phyloP scores from a whole-genome alignment of 1,140 invertebrate genomes.

The Palaemon carinicauda region DNA sequence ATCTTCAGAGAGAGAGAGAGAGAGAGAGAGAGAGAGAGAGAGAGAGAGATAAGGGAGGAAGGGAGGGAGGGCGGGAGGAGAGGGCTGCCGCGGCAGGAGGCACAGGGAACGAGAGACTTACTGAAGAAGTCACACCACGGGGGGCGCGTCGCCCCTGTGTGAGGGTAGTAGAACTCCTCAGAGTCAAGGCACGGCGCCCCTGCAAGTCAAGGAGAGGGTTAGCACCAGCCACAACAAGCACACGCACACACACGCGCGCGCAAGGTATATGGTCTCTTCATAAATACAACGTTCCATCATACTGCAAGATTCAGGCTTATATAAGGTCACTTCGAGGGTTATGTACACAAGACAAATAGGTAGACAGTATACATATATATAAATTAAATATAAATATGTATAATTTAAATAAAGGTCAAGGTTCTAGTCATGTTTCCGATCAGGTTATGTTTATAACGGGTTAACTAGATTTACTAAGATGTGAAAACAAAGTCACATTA shows the following conservation, averaged over 20 bases:
- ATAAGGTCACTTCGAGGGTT: not conserved
- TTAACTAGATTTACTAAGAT: too few species aligned
- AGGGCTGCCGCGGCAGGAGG: conserved; percentile 1
- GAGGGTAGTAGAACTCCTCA: conserved; percentile 59
- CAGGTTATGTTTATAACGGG: too few species aligned
- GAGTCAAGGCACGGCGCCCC: conserved; percentile 59
- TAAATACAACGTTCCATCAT: too few species aligned
- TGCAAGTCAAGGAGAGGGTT: conserved; percentile 57
- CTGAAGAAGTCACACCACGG: conserved; percentile 59
- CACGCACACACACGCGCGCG: conserved; percentile 4
- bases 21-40: not conserved
- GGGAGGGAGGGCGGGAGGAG: not conserved
- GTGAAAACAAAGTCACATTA: not conserved
- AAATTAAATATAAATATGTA: too few species aligned
- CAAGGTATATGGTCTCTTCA: conserved; percentile 7
- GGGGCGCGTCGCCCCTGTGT: conserved; percentile 58
- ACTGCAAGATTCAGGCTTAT: not conserved
- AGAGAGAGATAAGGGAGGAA: not conserved
- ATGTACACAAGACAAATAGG: too few species aligned
- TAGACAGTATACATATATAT: too few species aligned
- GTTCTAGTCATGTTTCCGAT: too few species aligned
- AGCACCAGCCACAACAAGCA: conserved; percentile 11
- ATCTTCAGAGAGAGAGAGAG: not conserved
- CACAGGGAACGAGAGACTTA: conserved; percentile 40
- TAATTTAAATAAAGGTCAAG: too few species aligned